Base-by-base conservation (phyloP, 2,113 vertebrate species). In the Todiramphus chloris region DNA sequence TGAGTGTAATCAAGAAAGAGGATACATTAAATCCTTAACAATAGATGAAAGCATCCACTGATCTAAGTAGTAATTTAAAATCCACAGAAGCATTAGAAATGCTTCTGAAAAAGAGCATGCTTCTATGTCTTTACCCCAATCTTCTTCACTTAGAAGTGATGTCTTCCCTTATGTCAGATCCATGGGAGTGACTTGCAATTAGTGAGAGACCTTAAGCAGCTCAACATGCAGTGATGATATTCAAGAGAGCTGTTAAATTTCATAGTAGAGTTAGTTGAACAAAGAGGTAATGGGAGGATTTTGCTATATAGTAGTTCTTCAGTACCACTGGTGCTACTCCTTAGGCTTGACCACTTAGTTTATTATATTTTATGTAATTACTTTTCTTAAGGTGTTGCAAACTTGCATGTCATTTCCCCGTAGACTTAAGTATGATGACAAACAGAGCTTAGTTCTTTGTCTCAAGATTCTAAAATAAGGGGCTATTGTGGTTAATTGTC, bases 311-410 rank as follows among this genome's bases (percentile, higher is more conserved):
- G 84, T 77, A 92, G 28, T 78, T 88, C n/a, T 1, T 88, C 89
- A 70, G 25, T 85, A 91, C 19, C 21, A 48, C 60, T 69, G 80
- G 74, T 94, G 39, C 62, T 93, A 6, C 72, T 93, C 77, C 89
- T 94, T 94, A 78, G 93, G 75, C 83, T 85, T 97, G 97, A 96
- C 91, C 94, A 94, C 97, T 97, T 98, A 91, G 89, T 96, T 91
- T 97, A 30, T 50, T 94, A 88, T n/a, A 78, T 94, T 62, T 77
- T 91, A 74, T 87, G 84, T 63, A 97, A 95, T 92, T 94, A 80
- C 93, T 92, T 97, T 91, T 94, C 78, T 87, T 77, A 96, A 97
- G 87, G 88, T 95, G 89, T 97, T 96, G 91, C 96, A 97, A 95
- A 74, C 90, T 89, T 56, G 91, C 89, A 79, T 93, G 58, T 94